phyloP scores from a whole-genome alignment of 2,797 vertebrate species.

The Hyperoplus lanceolatus region DNA sequence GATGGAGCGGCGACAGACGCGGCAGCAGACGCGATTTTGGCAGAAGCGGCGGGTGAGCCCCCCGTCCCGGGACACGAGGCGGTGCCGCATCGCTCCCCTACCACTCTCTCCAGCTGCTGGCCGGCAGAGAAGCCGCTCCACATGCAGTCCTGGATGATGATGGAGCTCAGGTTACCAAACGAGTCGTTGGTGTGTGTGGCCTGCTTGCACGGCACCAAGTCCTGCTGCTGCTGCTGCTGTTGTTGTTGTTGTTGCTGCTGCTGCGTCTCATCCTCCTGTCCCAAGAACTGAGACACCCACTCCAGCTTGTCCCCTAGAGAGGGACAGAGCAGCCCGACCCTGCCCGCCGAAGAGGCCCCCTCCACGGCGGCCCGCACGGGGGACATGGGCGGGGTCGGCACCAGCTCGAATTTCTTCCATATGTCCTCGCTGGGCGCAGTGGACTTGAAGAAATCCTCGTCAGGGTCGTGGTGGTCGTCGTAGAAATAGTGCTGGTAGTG shows the following conservation, averaged over 20 bases:
- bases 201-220: conserved; percentile 81
- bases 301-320: conserved; percentile 87
- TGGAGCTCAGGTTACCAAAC: conserved; percentile 91
- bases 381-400: conserved; percentile 92
- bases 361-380: conserved; percentile 85
- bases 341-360: conserved; percentile 66
- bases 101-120: conserved; percentile 90
- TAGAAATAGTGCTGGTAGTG: conserved; percentile 95
- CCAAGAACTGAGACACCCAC: conserved; percentile 87
- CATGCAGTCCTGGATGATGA: conserved; percentile 96
- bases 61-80: conserved; percentile 72
- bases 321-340: conserved; percentile 76
- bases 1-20: conserved; percentile 28
- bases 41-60: not conserved
- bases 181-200: conserved; percentile 72
- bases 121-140: conserved; percentile 94
- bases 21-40: conserved; percentile 50
- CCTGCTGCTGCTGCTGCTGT: conserved; percentile 74
- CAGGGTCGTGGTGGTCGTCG: conserved; percentile 89
- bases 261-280: conserved; percentile 85
- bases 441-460: conserved; percentile 94
- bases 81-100: conserved; percentile 84
- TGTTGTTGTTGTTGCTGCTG: conserved; percentile 53
- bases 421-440: conserved; percentile 97
- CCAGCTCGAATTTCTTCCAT: conserved; percentile 99